Conservation (phyloP, 2,888 invertebrate genomes). For the Acleris holmiana region DNA sequence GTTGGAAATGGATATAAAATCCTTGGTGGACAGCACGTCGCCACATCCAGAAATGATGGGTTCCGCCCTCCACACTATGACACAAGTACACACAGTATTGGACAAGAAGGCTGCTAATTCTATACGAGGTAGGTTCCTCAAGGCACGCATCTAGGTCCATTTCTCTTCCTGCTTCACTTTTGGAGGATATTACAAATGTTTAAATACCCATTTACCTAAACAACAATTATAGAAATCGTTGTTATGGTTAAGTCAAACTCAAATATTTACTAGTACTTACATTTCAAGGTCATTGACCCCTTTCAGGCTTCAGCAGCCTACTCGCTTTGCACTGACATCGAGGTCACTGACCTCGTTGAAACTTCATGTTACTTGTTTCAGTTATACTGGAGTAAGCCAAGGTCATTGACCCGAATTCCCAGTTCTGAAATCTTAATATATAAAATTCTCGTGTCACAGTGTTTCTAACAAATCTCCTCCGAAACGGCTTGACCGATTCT, state of each 20-base stretch:
- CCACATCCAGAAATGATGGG: conserved; percentile 83
- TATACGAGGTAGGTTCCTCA: conserved; percentile 83
- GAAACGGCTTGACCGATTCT: too few species aligned
- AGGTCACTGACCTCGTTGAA: neutral
- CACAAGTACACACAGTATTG: too few species aligned
- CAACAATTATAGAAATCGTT: too few species aligned
- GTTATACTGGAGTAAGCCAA: neutral
- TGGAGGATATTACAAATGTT: too few species aligned
- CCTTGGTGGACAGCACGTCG: conserved; percentile 85
- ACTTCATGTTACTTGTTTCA: neutral
- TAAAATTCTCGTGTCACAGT: too few species aligned
- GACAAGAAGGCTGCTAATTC: conserved; percentile 87
- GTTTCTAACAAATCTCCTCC: too few species aligned
- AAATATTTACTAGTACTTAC: neutral
- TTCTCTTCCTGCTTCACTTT: too few species aligned
- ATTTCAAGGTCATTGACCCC: neutral
- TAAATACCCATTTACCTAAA: too few species aligned
- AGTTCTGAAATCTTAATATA: too few species aligned
- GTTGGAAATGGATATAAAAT: conserved; percentile 68
- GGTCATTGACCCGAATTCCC: neutral
- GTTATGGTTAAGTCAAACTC: too few species aligned
- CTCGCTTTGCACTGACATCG: neutral
- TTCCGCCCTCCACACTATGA: conserved; percentile 75
- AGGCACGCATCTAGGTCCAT: too few species aligned
- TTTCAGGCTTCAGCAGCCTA: neutral